Evolutionary conservation across 2,113 vertebrate species (phyloP).

Genomic region (Bubo bubo): DNA sequence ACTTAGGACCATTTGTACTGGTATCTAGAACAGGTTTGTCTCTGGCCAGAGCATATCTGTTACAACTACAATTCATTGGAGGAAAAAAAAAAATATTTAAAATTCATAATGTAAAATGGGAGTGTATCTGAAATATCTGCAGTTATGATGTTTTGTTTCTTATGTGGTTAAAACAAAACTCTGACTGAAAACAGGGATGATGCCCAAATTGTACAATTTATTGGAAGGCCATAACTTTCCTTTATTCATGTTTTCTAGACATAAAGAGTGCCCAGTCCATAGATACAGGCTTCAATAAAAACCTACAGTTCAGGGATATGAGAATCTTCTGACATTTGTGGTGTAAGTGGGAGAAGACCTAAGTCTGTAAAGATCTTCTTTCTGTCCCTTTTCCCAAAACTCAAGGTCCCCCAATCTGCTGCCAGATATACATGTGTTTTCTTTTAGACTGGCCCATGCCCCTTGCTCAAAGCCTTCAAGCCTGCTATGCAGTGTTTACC

Average conservation of each 20-base stretch:
- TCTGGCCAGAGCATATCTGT: background rate
- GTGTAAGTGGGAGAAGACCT: background rate
- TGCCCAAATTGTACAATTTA: background rate
- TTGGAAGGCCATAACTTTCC: background rate
- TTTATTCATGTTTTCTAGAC: background rate
- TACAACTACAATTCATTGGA: background rate
- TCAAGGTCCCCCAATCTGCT: background rate
- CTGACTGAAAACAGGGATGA: background rate
- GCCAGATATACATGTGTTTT: accelerated
- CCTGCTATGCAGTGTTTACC: background rate
- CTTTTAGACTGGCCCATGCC: background rate
- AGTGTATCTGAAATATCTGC: background rate
- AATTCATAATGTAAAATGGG: background rate
- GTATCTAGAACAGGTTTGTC: background rate
- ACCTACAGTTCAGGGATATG: background rate
- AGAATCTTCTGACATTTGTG: background rate
- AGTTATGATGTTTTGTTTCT: background rate
- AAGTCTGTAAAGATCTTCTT: background rate
- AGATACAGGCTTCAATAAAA: background rate
- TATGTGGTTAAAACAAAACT: background rate
- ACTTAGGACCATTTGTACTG: background rate
- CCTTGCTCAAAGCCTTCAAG: background rate
- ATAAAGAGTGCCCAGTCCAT: background rate
- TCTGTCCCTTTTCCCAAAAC: background rate
- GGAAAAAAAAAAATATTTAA: background rate